These are phyloP conservation scores for Enteromius mattozi DNA, from an alignment of 2,797 vertebrate species.

Conservation along the genomic window DNA sequence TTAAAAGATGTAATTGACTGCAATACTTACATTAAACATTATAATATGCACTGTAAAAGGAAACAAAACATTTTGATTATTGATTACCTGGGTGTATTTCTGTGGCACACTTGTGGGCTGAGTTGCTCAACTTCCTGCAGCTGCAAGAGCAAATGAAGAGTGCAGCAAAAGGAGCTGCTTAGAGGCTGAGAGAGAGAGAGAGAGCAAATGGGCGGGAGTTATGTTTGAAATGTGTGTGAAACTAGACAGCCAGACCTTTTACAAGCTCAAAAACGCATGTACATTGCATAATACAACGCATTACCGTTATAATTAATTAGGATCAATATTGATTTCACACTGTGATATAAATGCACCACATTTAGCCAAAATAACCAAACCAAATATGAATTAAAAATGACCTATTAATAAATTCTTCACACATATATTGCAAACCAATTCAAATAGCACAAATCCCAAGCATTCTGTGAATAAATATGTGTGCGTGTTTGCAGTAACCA, in stretches of 20 bases:
- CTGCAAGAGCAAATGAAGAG: conserved; percentile 32
- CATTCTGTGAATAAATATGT: neutral
- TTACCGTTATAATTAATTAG: neutral
- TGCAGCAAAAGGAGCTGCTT: conserved; percentile 6
- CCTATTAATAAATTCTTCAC: neutral
- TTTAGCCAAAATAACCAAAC: neutral
- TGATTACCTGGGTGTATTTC: conserved; percentile 34
- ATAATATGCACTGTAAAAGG: neutral
- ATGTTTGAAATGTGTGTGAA: conserved; percentile 4
- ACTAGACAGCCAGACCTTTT: conserved; percentile 1
- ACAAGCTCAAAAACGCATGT: neutral
- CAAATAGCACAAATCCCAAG: neutral
- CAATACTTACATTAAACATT: neutral
- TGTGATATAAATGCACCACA: neutral
- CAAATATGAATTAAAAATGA: neutral
- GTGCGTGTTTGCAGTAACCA: neutral
- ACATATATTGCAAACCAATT: neutral
- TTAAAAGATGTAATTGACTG: neutral
- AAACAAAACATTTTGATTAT: conserved; percentile 7
- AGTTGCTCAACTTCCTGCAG: conserved; percentile 52
- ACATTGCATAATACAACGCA: neutral
- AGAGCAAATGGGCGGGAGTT: conserved; percentile 36
- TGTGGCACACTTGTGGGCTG: conserved; percentile 7
- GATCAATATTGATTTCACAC: neutral
- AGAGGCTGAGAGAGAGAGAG: conserved; percentile 35